Percentiles rank a stretch among this genome's conserved stretches.
Conservation (phyloP, 2,797 vertebrate species). For the Peromyscus aztecus region DNA sequence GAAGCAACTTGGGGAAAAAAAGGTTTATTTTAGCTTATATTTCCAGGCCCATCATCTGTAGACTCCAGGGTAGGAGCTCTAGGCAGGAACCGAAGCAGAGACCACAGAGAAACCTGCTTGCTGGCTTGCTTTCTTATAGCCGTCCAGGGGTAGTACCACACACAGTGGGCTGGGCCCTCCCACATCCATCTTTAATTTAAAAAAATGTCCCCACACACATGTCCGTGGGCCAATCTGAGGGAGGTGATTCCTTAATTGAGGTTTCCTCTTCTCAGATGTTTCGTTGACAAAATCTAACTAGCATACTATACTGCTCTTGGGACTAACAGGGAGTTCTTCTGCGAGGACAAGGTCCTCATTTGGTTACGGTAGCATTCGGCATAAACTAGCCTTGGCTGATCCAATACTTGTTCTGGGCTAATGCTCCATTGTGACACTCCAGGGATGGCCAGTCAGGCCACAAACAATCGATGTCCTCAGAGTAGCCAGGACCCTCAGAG, state of each 20-base stretch:
- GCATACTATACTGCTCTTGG: not conserved
- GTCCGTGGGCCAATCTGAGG: no score
- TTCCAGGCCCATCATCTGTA: not conserved
- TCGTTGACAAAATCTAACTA: not conserved
- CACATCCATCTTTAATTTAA: not conserved
- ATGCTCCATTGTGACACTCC: not conserved
- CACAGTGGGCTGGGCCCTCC: not conserved
- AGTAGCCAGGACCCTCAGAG: not conserved
- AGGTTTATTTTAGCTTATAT: not conserved
- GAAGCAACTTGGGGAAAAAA: not conserved
- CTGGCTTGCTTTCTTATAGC: not conserved
- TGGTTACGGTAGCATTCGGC: not conserved
- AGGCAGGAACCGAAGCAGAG: not conserved
- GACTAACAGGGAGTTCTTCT: not conserved
- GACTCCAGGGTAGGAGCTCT: not conserved
- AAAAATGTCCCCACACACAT: no score
- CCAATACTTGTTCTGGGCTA: not conserved
- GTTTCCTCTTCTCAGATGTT: not conserved
- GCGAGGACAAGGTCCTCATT: not conserved
- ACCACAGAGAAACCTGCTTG: not conserved
- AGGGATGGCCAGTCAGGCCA: not conserved
- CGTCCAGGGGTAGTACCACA: no score
- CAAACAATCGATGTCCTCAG: not conserved
- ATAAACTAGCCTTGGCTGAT: not conserved
- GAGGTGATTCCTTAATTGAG: not conserved